Percentiles rank a stretch among this genome's conserved stretches.
phyloP scores from a whole-genome alignment of 2,888 invertebrate species.

The Alentia gelatinosa region DNA sequence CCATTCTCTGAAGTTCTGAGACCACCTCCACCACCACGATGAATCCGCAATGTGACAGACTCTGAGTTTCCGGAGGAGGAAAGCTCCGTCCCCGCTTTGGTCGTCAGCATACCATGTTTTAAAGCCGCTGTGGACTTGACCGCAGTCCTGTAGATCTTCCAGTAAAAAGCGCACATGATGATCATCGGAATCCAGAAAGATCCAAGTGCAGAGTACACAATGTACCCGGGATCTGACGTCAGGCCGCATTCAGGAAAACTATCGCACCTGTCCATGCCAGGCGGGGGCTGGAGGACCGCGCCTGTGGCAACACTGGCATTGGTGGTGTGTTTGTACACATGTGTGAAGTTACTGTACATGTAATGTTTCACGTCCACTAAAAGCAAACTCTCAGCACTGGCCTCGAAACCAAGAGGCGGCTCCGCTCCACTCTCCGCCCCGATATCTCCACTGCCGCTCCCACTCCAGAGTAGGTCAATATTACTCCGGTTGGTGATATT shows the following conservation, averaged over 20 bases:
- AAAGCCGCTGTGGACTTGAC: slow-evolving; percentile 78
- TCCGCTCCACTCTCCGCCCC: background rate
- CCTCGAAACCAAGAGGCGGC: background rate
- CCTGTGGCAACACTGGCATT: background rate
- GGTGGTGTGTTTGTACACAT: background rate
- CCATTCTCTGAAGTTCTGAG: background rate
- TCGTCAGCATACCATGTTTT: slow-evolving; percentile 74
- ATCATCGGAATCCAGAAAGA: slow-evolving; percentile 99
- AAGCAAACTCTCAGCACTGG: background rate
- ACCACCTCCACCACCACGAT: slow-evolving; percentile 85
- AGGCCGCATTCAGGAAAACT: slow-evolving; percentile 68
- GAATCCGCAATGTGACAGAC: slow-evolving; percentile 90
- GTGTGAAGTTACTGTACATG: background rate
- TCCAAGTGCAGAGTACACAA: slow-evolving; percentile 97
- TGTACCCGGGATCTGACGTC: slow-evolving; percentile 87
- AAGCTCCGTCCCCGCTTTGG: slow-evolving; percentile 56
- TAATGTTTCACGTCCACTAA: background rate
- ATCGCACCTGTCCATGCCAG: background rate
- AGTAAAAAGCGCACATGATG: slow-evolving; percentile 98
- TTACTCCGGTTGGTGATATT: background rate
- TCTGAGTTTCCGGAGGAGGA: slow-evolving; percentile 61
- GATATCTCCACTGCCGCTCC: background rate
- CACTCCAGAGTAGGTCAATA: background rate
- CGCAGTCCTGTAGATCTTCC: slow-evolving; percentile 97
- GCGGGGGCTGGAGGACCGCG: background rate